A percentile compares a stretch with the other conserved stretches of the same genome.
These are phyloP conservation scores for Xerus inauris DNA, from an alignment of 2,113 vertebrate species.

Conservation along the genomic window DNA sequence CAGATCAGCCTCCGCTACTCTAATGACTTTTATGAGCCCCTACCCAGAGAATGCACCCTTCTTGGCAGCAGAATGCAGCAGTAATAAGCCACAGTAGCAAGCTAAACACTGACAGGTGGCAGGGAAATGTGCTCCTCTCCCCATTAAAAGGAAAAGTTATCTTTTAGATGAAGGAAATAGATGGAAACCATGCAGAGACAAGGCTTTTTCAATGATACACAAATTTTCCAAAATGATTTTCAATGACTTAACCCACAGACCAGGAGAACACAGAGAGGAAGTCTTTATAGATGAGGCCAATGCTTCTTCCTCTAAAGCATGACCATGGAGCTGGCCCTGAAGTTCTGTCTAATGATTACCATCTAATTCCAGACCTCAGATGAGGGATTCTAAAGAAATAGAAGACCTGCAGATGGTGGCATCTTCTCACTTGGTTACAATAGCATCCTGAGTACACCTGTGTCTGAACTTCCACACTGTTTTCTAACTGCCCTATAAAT, in stretches of 20 bases:
- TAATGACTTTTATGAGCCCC: slow-evolving; percentile 60
- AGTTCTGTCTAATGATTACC: not conserved
- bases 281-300: not conserved
- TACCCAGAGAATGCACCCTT: not conserved
- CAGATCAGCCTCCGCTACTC: not conserved
- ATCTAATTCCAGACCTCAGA: not conserved
- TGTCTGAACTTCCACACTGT: not conserved
- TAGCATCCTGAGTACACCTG: not conserved
- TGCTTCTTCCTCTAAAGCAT: not conserved
- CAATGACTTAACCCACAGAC: not conserved
- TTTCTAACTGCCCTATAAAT: not conserved
- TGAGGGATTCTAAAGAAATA: not conserved
- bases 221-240: slow-evolving; percentile 27
- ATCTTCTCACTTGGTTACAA: not conserved
- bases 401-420: not conserved
- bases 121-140: slow-evolving; percentile 19
- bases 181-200: slow-evolving; percentile 2
- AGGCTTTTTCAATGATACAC: not conserved
- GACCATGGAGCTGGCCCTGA: not conserved
- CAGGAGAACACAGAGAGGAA: not conserved
- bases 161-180: not conserved
- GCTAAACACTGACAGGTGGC: slow-evolving; percentile 55
- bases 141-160: slow-evolving; percentile 48
- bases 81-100: not conserved
- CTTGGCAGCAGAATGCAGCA: slow-evolving; percentile 54